Base-by-base conservation (phyloP, 2,888 invertebrate genomes). In the Caenorhabditis sp. region DNA sequence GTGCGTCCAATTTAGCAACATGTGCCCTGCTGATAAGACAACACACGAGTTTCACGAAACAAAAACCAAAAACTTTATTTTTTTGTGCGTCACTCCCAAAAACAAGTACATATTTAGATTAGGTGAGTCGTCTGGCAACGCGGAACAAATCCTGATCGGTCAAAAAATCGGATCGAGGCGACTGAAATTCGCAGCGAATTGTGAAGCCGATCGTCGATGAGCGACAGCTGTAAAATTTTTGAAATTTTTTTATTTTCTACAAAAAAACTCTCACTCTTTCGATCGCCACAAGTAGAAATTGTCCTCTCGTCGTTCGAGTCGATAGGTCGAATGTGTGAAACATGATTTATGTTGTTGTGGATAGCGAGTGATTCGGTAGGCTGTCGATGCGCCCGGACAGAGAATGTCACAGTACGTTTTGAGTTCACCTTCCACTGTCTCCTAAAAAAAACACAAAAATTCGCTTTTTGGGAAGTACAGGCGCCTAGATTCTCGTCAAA, bases 361-460 rank as follows among this genome's bases (percentile, higher is more conserved):
- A 36, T 63, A 67, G 49, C 76, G 53, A 24, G 72, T 76, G 57
- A 78, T 76, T 65, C 75, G 66, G 72, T 86, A 86, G 24, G 83
- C 86, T 17, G 86, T 86, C 58, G 82, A 84, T 24, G 86, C 85
- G 37, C 78, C 77, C 8, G 83, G 84, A 50, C 84, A 84, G 36
- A 84, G 69, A 31, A 83, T 60, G 50, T 84, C 81, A 67, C 84
- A 85, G 61, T 84, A 84, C 1, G 83, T 79, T n/a, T 84, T 81
- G 17, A 73, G 62, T 58, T 83, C 83, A 21, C 84, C 84, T 69
- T 86, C 83, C 10, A 83, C 77, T 19, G 72, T 72, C 55, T 86
- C 85, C 83, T 85, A 62, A 54, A 77, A 58, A 55, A 26, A 21
- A 23, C 6, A 5, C 21, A 31, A n/a, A 24, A 6, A 51, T 37